phyloP scores from a whole-genome alignment of 37 sponge, comb jelly and placozoan genomes.

The Diacarnus erythraeanus region DNA sequence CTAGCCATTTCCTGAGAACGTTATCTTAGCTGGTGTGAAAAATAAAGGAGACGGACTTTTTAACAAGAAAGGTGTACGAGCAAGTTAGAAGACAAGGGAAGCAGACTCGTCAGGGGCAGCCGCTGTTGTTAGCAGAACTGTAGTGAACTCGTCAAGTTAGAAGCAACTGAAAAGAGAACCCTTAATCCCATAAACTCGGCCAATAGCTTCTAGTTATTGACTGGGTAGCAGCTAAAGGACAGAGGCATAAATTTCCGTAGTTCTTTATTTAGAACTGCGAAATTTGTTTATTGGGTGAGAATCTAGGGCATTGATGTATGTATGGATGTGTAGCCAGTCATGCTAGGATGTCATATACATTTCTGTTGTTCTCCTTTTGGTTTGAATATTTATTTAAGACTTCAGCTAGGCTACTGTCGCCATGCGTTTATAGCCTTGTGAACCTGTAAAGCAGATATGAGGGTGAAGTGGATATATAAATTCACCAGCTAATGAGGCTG shows the following conservation, averaged over 20 bases:
- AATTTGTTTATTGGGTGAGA: slow-evolving; percentile 12
- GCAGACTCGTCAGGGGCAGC: too few species aligned
- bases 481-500: slow-evolving; percentile 27
- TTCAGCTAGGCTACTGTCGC: too few species aligned
- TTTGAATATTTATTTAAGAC: too few species aligned
- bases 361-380: too few species aligned
- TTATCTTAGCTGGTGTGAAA: not conserved
- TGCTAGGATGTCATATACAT: too few species aligned
- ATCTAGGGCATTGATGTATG: not conserved
- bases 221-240: slow-evolving; percentile 8
- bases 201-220: slow-evolving; percentile 26
- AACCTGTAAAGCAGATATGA: slow-evolving; percentile 7
- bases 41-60: not conserved
- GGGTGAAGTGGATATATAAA: slow-evolving; percentile 34
- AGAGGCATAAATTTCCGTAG: slow-evolving; percentile 11
- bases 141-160: too few species aligned
- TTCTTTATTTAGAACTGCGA: not conserved
- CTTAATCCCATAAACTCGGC: not conserved
- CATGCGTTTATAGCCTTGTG: too few species aligned
- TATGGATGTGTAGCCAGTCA: too few species aligned
- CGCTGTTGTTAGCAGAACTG: too few species aligned
- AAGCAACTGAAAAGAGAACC: not conserved
- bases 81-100: not conserved
- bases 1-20: too few species aligned
- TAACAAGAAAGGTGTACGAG: not conserved